Conservation (phyloP, 2,113 vertebrate genomes). For the Sphaerodactylus townsendi region DNA sequence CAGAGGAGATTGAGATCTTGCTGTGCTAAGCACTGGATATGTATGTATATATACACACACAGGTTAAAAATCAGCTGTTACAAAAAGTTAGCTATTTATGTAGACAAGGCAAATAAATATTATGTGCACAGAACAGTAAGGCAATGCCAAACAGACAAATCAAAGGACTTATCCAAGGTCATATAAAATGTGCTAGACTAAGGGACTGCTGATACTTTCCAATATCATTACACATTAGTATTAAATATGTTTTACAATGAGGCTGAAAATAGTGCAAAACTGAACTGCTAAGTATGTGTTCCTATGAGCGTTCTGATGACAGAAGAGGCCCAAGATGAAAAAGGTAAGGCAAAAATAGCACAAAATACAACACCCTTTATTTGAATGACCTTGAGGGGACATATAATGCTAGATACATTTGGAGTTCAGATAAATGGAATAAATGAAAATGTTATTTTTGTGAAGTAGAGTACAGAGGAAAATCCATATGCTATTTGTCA, state of each 20-base stretch:
- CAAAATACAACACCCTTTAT: too few species aligned
- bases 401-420: neutral
- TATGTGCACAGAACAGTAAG: neutral
- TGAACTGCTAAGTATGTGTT: neutral
- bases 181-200: neutral
- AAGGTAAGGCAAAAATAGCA: neutral
- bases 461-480: neutral
- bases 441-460: neutral
- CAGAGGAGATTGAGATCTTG: neutral
- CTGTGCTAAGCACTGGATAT: neutral
- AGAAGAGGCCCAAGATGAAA: neutral
- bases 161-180: conserved; percentile 19
- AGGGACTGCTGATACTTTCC: neutral
- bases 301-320: neutral
- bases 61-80: neutral
- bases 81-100: neutral
- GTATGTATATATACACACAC: neutral
- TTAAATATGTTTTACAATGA: neutral
- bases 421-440: neutral
- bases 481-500: neutral
- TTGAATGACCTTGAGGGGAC: neutral
- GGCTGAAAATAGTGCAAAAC: neutral
- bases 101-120: neutral
- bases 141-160: conserved; percentile 1
- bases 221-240: neutral